These are phyloP conservation scores for Cotesia vestalis DNA, from an alignment of 1,140 invertebrate genomes.

Conservation along the genomic window DNA sequence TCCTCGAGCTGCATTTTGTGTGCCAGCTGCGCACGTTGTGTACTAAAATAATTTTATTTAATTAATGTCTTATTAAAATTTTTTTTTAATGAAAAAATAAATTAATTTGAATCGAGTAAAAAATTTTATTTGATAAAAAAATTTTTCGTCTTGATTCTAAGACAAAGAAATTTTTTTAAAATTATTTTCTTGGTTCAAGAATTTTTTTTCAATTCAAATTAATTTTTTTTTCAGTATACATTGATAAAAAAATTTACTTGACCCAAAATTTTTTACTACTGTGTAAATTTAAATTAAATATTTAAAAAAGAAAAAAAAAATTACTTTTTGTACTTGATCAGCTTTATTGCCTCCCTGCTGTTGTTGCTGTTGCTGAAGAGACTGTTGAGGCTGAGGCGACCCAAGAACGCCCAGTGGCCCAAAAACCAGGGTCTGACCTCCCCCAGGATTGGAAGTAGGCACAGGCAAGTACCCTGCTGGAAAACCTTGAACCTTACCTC, in stretches of 20 bases:
- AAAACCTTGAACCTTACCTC: conserved; percentile 67
- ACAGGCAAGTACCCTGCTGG: conserved; percentile 72
- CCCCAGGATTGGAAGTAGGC: conserved; percentile 79
- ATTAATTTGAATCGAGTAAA: too few species aligned
- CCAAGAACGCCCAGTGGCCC: conserved; percentile 79
- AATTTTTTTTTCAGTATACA: neutral
- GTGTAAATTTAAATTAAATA: too few species aligned
- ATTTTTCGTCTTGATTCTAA: too few species aligned
- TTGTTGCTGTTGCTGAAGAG: conserved; percentile 60
- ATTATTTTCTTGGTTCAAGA: too few species aligned
- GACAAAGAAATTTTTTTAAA: too few species aligned
- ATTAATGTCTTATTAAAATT: too few species aligned
- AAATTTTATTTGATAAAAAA: neutral
- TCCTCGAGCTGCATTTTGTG: conserved; percentile 71
- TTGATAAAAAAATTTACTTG: neutral
- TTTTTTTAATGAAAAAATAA: too few species aligned
- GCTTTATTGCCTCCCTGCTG: conserved; percentile 58
- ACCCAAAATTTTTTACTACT: too few species aligned
- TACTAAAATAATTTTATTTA: conserved; percentile 40
- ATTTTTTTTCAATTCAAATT: too few species aligned
- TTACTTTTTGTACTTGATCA: conserved; percentile 63
- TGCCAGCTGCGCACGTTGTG: conserved; percentile 53
- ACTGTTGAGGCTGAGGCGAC: conserved; percentile 71
- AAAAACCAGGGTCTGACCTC: conserved; percentile 81
- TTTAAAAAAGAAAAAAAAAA: conserved; percentile 5